These are phyloP conservation scores for Heteropelma amictum DNA, from an alignment of 2,888 invertebrate species.

Conservation along the genomic window DNA sequence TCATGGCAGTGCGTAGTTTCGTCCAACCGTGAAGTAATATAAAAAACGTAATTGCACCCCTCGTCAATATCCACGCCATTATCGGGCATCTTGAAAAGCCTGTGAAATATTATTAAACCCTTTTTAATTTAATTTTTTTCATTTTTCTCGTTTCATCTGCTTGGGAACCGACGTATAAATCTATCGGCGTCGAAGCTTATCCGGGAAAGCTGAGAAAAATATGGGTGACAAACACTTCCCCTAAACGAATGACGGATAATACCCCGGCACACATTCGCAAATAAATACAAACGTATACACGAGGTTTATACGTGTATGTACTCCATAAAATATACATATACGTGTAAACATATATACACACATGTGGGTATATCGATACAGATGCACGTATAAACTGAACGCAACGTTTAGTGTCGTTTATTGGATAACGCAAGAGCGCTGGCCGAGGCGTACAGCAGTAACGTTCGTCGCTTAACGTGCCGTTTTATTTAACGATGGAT, in stretches of 20 bases:
- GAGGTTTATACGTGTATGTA: neutral
- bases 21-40: too few species aligned
- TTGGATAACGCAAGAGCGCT: conserved; percentile 50
- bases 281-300: neutral
- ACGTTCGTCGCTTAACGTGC: conserved; percentile 65
- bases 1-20: too few species aligned
- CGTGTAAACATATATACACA: neutral
- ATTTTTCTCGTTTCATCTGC: conserved; percentile 4
- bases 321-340: neutral
- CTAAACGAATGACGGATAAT: conserved; percentile 19
- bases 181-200: conserved; percentile 28
- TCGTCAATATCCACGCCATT: neutral
- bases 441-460: conserved; percentile 53
- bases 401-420: conserved; percentile 52
- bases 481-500: conserved; percentile 69
- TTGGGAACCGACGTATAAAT: neutral
- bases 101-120: conserved; percentile 1
- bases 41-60: too few species aligned
- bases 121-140: conserved; percentile 15
- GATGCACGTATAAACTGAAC: conserved; percentile 22
- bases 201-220: conserved; percentile 27
- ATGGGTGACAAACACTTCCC: conserved; percentile 10
- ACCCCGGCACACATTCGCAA: too few species aligned
- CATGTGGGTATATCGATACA: neutral
- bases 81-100: neutral